A percentile compares a stretch with the other conserved stretches of the same genome.
phyloP scores from a whole-genome alignment of 2,113 vertebrate genomes.

The Lampris incognitus region DNA sequence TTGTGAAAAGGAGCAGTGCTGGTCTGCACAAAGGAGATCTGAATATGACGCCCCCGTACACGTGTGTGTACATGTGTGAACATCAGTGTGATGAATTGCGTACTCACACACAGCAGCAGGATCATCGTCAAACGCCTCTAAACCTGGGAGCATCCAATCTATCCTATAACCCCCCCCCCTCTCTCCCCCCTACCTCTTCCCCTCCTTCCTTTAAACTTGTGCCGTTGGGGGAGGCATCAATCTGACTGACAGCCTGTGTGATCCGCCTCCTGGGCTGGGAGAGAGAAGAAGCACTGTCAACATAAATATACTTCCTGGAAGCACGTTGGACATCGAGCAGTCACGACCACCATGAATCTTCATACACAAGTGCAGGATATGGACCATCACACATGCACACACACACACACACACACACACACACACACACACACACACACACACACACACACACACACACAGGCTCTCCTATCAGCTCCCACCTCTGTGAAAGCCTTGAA shows the following conservation, averaged over 20 bases:
- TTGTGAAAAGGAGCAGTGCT: conserved; percentile 52
- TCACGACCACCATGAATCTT: conserved; percentile 59
- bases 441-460: not conserved
- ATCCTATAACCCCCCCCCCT: conserved; percentile 32
- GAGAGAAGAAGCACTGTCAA: conserved; percentile 73
- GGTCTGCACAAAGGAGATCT: conserved; percentile 33
- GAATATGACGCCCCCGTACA: conserved; percentile 34
- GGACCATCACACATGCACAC: conserved; percentile 8
- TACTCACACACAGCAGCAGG: conserved; percentile 39
- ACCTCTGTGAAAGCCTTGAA: conserved; percentile 9
- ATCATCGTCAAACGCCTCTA: conserved; percentile 44
- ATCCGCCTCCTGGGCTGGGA: conserved; percentile 66
- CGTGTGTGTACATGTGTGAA: not conserved
- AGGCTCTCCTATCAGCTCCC: not conserved
- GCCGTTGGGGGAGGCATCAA: conserved; percentile 63
- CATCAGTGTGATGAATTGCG: conserved; percentile 51
- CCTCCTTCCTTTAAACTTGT: conserved; percentile 60
- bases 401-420: not conserved
- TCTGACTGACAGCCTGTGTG: conserved; percentile 73
- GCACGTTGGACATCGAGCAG: conserved; percentile 42
- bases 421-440: not conserved
- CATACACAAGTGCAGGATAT: conserved; percentile 37
- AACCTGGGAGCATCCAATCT: conserved; percentile 34
- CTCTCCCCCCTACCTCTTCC: conserved; percentile 56
- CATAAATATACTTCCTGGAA: conserved; percentile 69